These are phyloP conservation scores for Porites rus DNA, from an alignment of 92 coral and sea anemone species.

Conservation along the genomic window DNA sequence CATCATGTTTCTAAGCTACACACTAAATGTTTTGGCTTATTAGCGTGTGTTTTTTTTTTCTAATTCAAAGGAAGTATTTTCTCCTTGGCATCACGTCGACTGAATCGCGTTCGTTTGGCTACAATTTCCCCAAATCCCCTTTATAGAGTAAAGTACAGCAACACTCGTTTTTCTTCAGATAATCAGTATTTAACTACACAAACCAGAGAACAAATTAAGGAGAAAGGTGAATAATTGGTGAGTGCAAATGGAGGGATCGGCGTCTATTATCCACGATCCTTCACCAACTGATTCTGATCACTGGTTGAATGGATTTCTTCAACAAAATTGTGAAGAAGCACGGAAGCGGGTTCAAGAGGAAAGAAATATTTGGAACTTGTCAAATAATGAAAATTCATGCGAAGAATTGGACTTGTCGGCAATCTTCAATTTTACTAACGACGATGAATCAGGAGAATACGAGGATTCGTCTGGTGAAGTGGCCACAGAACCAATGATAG, in stretches of 20 bases:
- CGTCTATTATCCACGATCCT: neutral
- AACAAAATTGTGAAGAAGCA: conserved; percentile 43
- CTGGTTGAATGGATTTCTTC: conserved; percentile 45
- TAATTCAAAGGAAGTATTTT: neutral
- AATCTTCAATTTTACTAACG: conserved; percentile 27
- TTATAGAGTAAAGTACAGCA: too few species aligned
- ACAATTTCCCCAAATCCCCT: neutral
- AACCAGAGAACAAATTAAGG: too few species aligned
- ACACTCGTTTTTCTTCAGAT: too few species aligned
- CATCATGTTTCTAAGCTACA: neutral
- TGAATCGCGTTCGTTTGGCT: neutral
- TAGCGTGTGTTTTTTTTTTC: neutral
- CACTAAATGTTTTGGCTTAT: neutral
- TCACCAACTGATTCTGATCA: conserved; percentile 10
- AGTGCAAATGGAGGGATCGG: conserved; percentile 3
- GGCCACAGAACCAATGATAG: neutral
- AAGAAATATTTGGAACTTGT: conserved; percentile 14
- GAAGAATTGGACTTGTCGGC: conserved; percentile 30
- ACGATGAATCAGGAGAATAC: neutral
- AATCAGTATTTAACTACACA: too few species aligned
- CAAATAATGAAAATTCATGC: neutral
- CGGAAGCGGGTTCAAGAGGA: conserved; percentile 36
- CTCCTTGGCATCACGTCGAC: neutral
- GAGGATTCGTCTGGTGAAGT: neutral
- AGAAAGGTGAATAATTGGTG: too few species aligned